Conservation (phyloP, 2,888 invertebrate species). For the Drosophila barbarae region DNA sequence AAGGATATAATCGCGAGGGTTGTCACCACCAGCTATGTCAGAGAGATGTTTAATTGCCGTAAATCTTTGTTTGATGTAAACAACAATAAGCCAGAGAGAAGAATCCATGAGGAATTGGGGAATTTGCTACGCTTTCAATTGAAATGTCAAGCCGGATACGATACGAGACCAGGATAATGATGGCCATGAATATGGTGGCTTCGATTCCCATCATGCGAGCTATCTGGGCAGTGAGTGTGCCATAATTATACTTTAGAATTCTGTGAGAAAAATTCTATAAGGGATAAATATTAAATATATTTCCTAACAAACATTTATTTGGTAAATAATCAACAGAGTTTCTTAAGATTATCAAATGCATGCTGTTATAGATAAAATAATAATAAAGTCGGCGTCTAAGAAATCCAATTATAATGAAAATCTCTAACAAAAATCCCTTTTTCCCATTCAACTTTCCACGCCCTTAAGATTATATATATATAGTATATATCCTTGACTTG, state of each 20-base stretch:
- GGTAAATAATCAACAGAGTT: no score
- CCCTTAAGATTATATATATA: background rate
- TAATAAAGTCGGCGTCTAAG: no score
- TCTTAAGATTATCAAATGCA: no score
- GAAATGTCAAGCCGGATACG: conserved; percentile 60
- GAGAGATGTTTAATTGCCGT: conserved; percentile 79
- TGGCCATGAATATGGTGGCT: conserved; percentile 41
- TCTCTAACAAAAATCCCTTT: background rate
- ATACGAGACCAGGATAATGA: conserved; percentile 44
- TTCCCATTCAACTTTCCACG: background rate
- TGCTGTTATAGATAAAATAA: no score
- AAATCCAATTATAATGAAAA: background rate
- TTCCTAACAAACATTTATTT: no score
- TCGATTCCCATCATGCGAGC: conserved; percentile 16
- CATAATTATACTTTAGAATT: conserved; percentile 35
- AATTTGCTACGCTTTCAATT: conserved; percentile 68
- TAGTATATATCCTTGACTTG: conserved; percentile 13
- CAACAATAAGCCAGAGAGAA: conserved; percentile 56
- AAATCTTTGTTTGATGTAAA: conserved; percentile 79
- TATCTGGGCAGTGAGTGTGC: conserved; percentile 33
- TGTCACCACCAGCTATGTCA: conserved; percentile 52
- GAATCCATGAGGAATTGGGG: conserved; percentile 45
- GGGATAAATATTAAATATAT: background rate
- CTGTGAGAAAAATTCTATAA: no score
- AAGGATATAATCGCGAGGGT: conserved; percentile 76